phyloP scores from a whole-genome alignment of 1,140 invertebrate genomes.

The Anagrus nilaparvatae region DNA sequence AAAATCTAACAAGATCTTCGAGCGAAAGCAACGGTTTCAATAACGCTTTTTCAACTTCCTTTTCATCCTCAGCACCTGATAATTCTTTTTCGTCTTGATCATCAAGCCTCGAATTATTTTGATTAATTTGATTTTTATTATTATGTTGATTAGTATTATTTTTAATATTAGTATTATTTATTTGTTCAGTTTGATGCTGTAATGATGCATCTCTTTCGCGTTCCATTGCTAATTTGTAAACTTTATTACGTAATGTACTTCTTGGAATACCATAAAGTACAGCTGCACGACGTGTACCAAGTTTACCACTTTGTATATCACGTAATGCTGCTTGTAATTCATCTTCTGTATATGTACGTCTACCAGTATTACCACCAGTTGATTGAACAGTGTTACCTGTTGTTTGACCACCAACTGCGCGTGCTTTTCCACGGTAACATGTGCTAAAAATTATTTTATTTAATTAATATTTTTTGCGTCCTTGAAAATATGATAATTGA shows the following conservation, averaged over 20 bases:
- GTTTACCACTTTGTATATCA: slow-evolving; percentile 84
- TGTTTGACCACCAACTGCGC: slow-evolving; percentile 28
- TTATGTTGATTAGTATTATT: neutral
- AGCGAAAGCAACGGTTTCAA: slow-evolving; percentile 47
- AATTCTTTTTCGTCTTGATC: slow-evolving; percentile 51
- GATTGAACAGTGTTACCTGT: slow-evolving; percentile 22
- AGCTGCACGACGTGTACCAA: slow-evolving; percentile 83
- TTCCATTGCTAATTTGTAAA: slow-evolving; percentile 75
- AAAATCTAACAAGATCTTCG: slow-evolving; percentile 51
- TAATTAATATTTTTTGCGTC: no score
- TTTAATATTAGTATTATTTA: neutral
- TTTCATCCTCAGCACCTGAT: slow-evolving; percentile 55
- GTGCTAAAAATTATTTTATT: no score
- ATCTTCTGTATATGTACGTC: slow-evolving; percentile 81
- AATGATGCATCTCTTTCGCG: slow-evolving; percentile 51
- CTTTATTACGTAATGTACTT: slow-evolving; percentile 89
- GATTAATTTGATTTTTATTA: neutral
- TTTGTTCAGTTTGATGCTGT: neutral
- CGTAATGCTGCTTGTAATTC: slow-evolving; percentile 80
- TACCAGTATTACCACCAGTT: slow-evolving; percentile 40
- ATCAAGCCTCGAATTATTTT: no score
- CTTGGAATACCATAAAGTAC: slow-evolving; percentile 92
- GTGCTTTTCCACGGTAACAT: slow-evolving; percentile 51
- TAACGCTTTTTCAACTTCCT: slow-evolving; percentile 50
- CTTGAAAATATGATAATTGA: no score